Conservation (phyloP, 2,113 vertebrate genomes). For the Arenaria interpres region DNA sequence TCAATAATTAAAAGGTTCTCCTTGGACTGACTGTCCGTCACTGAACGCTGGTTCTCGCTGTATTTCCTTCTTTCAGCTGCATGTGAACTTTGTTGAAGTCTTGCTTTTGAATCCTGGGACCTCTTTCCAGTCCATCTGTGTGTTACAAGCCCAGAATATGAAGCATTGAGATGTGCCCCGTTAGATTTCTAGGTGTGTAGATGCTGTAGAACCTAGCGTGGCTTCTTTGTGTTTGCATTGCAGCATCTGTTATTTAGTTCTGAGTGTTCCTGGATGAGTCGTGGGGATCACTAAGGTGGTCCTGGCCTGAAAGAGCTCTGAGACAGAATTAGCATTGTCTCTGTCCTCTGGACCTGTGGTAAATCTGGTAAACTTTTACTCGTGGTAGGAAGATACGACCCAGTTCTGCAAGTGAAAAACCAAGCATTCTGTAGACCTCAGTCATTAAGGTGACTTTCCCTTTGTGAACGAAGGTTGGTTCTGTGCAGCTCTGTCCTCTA, state of each 20-base stretch:
- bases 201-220: neutral
- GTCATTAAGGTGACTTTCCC: neutral
- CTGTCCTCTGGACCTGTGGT: neutral
- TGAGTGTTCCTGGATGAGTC: neutral
- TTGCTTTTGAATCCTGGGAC: neutral
- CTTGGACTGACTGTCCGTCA: neutral
- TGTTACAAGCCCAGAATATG: neutral
- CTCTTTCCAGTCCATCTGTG: neutral
- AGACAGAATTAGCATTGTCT: neutral
- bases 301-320: neutral
- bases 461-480: neutral
- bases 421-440: neutral
- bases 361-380: neutral
- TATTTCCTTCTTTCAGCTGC: neutral
- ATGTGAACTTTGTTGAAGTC: neutral
- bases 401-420: neutral
- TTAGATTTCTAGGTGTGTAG: neutral
- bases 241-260: neutral
- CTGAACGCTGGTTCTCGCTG: neutral
- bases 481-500: neutral
- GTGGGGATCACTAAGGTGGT: neutral
- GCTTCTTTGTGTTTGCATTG: neutral
- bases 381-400: neutral
- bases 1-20: neutral
- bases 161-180: neutral